A percentile compares a stretch with the other conserved stretches of the same genome.
Evolutionary conservation across 2,888 invertebrate species (phyloP).

Genomic region (Drosophila borealis): DNA sequence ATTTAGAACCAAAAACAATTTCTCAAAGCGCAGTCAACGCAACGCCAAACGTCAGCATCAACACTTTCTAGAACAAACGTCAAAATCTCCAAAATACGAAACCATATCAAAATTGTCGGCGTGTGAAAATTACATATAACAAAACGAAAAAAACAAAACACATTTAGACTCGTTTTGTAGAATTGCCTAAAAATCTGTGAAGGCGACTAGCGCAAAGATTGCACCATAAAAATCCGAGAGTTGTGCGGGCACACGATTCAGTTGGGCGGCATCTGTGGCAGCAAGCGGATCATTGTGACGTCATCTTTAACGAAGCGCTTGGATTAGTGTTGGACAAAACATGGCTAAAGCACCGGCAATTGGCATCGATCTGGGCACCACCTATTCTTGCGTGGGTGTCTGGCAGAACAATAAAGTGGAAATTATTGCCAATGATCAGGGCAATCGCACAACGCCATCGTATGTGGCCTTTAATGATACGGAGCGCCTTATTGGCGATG

Average conservation of each 20-base stretch:
- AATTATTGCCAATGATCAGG: slow-evolving; percentile 95
- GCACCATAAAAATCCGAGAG: slow-evolving; percentile 54
- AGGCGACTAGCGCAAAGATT: slow-evolving; percentile 23
- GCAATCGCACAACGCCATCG: slow-evolving; percentile 94
- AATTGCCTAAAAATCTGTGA: slow-evolving; percentile 29
- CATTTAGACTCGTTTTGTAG: slow-evolving; percentile 35
- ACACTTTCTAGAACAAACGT: slow-evolving; percentile 57
- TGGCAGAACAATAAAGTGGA: slow-evolving; percentile 93
- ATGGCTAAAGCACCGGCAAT: slow-evolving; percentile 87
- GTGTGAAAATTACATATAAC: slow-evolving; percentile 44
- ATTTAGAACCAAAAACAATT: slow-evolving; percentile 33
- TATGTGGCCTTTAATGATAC: slow-evolving; percentile 95
- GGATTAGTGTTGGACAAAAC: slow-evolving; percentile 23
- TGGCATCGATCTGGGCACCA: slow-evolving; percentile 94
- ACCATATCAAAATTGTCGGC: slow-evolving; percentile 38
- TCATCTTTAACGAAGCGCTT: slow-evolving; percentile 1
- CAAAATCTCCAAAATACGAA: slow-evolving; percentile 53
- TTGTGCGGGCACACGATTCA: slow-evolving; percentile 34
- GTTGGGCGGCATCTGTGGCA: slow-evolving; percentile 32
- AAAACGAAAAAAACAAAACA: slow-evolving; percentile 11
- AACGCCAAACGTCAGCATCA: slow-evolving; percentile 36
- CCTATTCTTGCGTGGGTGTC: slow-evolving; percentile 94
- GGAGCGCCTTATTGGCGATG: slow-evolving; percentile 93
- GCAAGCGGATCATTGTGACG: slow-evolving; percentile 16
- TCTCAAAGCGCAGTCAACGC: slow-evolving; percentile 27